These are phyloP conservation scores for Aplocera efformata DNA, from an alignment of 2,888 invertebrate genomes.

Conservation along the genomic window DNA sequence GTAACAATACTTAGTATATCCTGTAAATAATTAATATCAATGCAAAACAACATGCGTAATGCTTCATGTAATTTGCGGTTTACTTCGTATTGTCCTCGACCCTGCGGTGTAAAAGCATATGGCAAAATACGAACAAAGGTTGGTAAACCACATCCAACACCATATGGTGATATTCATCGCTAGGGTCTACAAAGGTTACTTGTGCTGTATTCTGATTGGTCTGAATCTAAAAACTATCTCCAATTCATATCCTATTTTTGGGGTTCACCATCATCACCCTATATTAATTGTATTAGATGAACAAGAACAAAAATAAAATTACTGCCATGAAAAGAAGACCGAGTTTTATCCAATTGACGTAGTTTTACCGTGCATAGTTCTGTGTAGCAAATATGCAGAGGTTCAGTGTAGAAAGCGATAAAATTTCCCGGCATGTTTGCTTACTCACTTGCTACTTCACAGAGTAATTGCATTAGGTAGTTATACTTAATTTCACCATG, in stretches of 20 bases:
- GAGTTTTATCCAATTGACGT: slow-evolving; percentile 27
- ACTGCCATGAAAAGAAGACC: slow-evolving; percentile 2
- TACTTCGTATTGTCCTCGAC: slow-evolving; percentile 3
- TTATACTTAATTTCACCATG: slow-evolving; percentile 44
- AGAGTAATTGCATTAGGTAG: slow-evolving; percentile 51
- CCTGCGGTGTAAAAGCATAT: background rate
- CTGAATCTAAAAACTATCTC: no score
- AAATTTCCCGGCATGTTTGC: slow-evolving; percentile 45
- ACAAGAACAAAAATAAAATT: background rate
- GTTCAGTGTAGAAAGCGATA: slow-evolving; percentile 57
- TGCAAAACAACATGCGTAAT: slow-evolving; percentile 13
- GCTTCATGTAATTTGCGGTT: background rate
- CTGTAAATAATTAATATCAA: slow-evolving; percentile 4
- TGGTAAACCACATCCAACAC: background rate
- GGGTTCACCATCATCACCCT: no score
- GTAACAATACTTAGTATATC: slow-evolving; percentile 15
- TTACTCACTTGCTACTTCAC: slow-evolving; percentile 33
- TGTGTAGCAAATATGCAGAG: slow-evolving; percentile 45
- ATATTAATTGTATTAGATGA: no score
- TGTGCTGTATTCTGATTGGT: no score
- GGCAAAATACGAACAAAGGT: slow-evolving; percentile 1
- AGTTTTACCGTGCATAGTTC: slow-evolving; percentile 27
- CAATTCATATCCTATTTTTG: no score
- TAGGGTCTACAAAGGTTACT: no score
- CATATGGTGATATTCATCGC: background rate